A percentile compares a stretch with the other conserved stretches of the same genome.
Evolutionary conservation across 2,797 vertebrate species (phyloP).

Genomic region (Hippopotamyrus pictus): DNA sequence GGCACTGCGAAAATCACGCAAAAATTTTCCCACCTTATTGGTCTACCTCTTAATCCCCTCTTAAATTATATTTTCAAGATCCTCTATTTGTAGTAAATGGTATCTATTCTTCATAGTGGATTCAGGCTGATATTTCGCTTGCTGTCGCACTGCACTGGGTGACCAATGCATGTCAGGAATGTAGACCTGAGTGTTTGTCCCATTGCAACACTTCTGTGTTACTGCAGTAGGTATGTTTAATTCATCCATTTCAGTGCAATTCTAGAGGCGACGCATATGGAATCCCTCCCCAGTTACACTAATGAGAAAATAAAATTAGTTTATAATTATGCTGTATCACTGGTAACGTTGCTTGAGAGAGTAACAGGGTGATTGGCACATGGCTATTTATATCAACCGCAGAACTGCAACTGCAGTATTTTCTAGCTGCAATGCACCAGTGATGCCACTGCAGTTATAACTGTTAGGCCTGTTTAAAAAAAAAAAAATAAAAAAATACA

Average conservation of each 20-base stretch:
- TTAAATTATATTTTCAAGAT: neutral
- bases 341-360: neutral
- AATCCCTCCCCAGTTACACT: neutral
- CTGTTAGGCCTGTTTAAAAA: neutral
- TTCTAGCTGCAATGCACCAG: conserved; percentile 10
- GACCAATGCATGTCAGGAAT: neutral
- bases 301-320: conserved; percentile 9
- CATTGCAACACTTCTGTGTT: neutral
- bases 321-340: neutral
- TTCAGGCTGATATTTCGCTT: neutral
- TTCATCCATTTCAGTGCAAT: neutral
- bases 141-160: neutral
- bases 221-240: neutral
- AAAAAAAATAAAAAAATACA: neutral
- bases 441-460: neutral
- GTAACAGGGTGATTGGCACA: neutral
- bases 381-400: neutral
- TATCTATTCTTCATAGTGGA: neutral
- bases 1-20: neutral
- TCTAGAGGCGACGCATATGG: neutral
- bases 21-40: neutral
- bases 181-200: neutral
- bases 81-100: neutral
- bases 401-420: conserved; percentile 1
- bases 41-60: neutral